Evolutionary conservation across 2,888 invertebrate genomes (phyloP), one percentile per base, ranked within the genome.

Genomic region (Dasypogon diadema): DNA sequence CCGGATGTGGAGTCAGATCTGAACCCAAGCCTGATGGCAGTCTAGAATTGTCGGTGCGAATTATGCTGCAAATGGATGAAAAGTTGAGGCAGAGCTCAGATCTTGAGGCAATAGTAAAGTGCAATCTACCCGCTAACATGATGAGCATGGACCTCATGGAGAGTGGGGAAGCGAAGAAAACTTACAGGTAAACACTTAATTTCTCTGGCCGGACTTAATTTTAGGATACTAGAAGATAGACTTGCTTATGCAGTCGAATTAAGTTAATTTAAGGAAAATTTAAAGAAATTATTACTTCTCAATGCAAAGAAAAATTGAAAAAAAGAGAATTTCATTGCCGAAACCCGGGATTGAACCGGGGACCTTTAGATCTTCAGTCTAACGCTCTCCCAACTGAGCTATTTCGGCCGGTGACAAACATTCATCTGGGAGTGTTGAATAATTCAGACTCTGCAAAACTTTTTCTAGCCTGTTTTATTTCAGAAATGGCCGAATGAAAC

Each of bases 291-390:
- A n/a, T n/a, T n/a, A n/a, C n/a, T n/a, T 48, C 16, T 2, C 48
- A 10, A 12, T 54, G 24, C 10, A 58, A 55, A 55, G 58, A 55
- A 73, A 12, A 34, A 12, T 3, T 8, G 22, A 60, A 30, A 48
- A n/a, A 21, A 18, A 55, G 12, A 14, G 10, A 22, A 2, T 16
- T 4, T 18, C 3, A n/a, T 5, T 91, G 90, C 90, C 90, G 90
- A 91, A 91, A 91, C 90, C 90, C 87, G 90, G 90, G 90, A 90
- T 90, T 87, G 90, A 91, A 91, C 90, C 90, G 88, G 90, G 90
- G 90, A 90, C 90, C 88, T 90, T 90, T 84, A 83, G 83, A 83
- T 83, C 84, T 83, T 84, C 83, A 84, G 83, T 83, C 83, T 84
- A 83, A 84, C 83, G 83, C 83, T 83, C 84, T 84, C 84, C 83